phyloP scores from a whole-genome alignment of 1,140 invertebrate genomes.

The Bombyx mandarina region DNA sequence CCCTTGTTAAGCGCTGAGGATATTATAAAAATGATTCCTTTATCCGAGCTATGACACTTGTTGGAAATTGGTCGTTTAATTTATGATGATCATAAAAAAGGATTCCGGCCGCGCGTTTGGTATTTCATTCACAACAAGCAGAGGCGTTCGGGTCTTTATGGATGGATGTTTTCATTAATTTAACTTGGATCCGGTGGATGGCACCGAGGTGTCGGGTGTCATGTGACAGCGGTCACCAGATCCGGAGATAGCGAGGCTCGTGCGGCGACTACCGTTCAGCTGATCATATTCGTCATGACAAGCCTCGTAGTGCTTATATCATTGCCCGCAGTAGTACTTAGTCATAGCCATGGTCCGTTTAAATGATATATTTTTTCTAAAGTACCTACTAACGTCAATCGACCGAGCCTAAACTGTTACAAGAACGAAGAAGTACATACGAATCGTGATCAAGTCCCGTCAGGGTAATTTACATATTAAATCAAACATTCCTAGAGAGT shows the following conservation, averaged over 20 bases:
- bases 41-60: conserved; percentile 65
- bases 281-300: no score
- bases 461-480: conserved; percentile 40
- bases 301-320: no score
- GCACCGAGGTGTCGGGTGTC: conserved; percentile 48
- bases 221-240: conserved; percentile 25
- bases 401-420: background rate
- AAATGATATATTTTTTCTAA: background rate
- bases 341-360: background rate
- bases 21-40: conserved; percentile 73
- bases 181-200: conserved; percentile 45
- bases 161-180: conserved; percentile 70
- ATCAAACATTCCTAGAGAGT: conserved; percentile 48
- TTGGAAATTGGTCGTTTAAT: conserved; percentile 69
- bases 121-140: conserved; percentile 70
- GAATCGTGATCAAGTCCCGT: conserved; percentile 25
- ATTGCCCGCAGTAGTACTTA: no score
- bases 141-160: conserved; percentile 59
- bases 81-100: conserved; percentile 70
- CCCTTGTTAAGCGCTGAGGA: conserved; percentile 71
- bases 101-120: conserved; percentile 64
- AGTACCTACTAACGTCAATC: conserved; percentile 3
- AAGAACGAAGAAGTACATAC: conserved; percentile 7
- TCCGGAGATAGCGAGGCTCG: conserved; percentile 27
- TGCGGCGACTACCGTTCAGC: conserved; percentile 37